Conservation (phyloP, 2,888 invertebrate genomes). For the Dynastes tityus region DNA sequence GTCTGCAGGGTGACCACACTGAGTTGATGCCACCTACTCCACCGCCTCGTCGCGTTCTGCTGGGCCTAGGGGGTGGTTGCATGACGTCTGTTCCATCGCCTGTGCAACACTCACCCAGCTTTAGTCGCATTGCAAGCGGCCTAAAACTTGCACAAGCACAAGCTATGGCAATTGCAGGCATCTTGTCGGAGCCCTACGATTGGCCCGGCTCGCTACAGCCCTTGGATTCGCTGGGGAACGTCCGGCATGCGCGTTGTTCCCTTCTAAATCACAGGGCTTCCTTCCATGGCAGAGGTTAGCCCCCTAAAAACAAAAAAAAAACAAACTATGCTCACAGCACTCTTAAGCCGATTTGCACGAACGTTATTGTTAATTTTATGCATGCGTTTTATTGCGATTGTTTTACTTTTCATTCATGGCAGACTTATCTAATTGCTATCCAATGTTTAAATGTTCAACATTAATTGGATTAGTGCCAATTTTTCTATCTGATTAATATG, state of each 20-base stretch:
- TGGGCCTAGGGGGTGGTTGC: conserved; percentile 67
- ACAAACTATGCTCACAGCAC: conserved; percentile 54
- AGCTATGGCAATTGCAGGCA: conserved; percentile 82
- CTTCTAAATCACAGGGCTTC: conserved; percentile 75
- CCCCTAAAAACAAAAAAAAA: conserved; percentile 53
- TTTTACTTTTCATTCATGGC: conserved; percentile 18
- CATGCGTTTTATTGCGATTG: conserved; percentile 22
- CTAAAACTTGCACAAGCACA: conserved; percentile 81
- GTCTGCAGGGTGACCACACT: conserved; percentile 76
- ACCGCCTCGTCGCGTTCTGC: conserved; percentile 72
- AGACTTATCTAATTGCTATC: background rate
- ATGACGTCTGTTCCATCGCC: conserved; percentile 65
- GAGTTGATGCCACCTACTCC: conserved; percentile 78
- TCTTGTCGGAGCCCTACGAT: conserved; percentile 75
- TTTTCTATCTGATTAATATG: background rate
- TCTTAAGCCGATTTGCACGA: conserved; percentile 45
- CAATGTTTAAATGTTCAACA: background rate
- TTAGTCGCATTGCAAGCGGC: conserved; percentile 79
- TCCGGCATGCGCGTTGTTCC: conserved; percentile 69
- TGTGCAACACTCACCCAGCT: conserved; percentile 68
- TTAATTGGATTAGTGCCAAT: conserved; percentile 1
- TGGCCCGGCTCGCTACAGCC: conserved; percentile 67
- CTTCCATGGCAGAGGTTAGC: conserved; percentile 79
- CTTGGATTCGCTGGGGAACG: conserved; percentile 67
- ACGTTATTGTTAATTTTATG: conserved; percentile 8